Percentiles rank a stretch among this genome's conserved stretches.
Evolutionary conservation across 2,888 invertebrate species (phyloP).

Genomic region (Aspidapion aeneum): DNA sequence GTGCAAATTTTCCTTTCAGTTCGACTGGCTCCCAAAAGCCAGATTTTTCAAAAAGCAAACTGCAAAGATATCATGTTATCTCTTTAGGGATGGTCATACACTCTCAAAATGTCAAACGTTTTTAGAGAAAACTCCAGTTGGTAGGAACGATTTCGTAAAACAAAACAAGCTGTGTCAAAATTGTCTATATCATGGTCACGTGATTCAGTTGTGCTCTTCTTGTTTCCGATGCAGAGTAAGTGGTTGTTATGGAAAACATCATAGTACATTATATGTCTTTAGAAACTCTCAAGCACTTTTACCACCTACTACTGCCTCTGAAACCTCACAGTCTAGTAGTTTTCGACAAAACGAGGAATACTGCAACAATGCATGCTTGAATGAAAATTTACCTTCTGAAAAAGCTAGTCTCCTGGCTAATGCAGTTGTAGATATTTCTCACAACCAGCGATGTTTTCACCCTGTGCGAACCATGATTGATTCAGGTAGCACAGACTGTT

Average conservation of each 20-base stretch:
- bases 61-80: not conserved
- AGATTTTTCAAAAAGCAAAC: not conserved
- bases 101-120: not conserved
- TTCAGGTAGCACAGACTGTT: not conserved
- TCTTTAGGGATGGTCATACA: not conserved
- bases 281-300: not conserved
- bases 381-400: not conserved
- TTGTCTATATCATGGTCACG: not conserved
- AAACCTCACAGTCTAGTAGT: no score
- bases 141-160: not conserved
- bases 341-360: not conserved
- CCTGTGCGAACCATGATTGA: not conserved
- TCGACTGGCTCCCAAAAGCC: no score
- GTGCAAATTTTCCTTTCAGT: no score
- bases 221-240: not conserved
- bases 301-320: not conserved
- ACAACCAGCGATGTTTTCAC: not conserved
- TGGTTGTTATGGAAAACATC: not conserved
- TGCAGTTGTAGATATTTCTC: not conserved
- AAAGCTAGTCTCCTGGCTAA: not conserved
- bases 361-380: not conserved
- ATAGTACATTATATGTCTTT: not conserved
- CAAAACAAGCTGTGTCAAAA: not conserved
- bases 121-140: not conserved
- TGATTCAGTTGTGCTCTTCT: not conserved